A percentile compares a stretch with the other conserved stretches of the same genome.
These are phyloP conservation scores for Conops quadrifasciatus DNA, from an alignment of 2,888 invertebrate genomes.

Conservation along the genomic window DNA sequence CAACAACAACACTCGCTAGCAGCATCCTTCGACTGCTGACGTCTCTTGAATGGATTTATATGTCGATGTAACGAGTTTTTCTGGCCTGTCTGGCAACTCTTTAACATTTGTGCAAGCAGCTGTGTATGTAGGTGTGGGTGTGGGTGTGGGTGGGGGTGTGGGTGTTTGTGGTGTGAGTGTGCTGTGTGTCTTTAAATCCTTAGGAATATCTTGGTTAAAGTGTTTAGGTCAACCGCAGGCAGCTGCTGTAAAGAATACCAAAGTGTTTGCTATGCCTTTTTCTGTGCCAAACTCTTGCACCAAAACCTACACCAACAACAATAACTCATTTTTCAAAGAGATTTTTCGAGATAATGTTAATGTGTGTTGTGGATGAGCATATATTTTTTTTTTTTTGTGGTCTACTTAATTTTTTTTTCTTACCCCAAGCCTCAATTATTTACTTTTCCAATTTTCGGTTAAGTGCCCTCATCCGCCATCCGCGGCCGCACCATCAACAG, in stretches of 20 bases:
- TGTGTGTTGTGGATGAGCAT: background rate
- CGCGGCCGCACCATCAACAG: no score
- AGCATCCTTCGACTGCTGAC: conserved; percentile 41
- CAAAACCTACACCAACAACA: background rate
- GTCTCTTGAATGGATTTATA: conserved; percentile 17
- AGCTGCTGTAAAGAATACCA: background rate
- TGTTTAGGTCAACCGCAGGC: conserved; percentile 3
- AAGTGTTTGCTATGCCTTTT: background rate
- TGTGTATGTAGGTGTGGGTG: conserved; percentile 35
- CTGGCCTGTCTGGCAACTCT: background rate
- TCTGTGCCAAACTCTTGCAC: background rate
- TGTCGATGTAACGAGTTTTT: conserved; percentile 30
- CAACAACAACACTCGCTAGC: conserved; percentile 25
- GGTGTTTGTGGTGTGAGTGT: background rate
- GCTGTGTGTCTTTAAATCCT: conserved; percentile 17
- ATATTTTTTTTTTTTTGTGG: background rate
- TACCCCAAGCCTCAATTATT: background rate
- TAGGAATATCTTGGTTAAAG: background rate
- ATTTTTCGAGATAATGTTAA: no score
- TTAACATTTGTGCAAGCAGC: conserved; percentile 31
- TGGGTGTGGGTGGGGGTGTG: background rate
- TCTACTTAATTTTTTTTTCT: background rate
- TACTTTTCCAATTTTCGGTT: background rate
- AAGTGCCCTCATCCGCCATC: no score
- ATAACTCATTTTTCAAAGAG: background rate